A percentile compares a stretch with the other conserved stretches of the same genome.
These are phyloP conservation scores for Distichodus sexfasciatus DNA, from an alignment of 2,797 vertebrate species.

Conservation along the genomic window DNA sequence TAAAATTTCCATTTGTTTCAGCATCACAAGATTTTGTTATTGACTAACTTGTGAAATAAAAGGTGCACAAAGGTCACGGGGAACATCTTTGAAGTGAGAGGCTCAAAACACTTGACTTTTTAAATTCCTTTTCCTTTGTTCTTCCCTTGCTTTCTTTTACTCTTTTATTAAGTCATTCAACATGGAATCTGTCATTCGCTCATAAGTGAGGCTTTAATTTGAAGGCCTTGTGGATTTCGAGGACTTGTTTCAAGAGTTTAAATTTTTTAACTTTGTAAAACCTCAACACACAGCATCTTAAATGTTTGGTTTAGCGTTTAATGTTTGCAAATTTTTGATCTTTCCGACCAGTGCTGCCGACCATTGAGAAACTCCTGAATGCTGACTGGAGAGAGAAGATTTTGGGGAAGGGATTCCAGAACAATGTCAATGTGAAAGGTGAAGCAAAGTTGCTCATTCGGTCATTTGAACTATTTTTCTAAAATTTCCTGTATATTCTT, in stretches of 20 bases:
- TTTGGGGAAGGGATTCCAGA: constrained; percentile 76
- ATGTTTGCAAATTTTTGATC: neutral
- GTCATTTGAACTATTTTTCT: neutral
- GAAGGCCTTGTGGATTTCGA: neutral
- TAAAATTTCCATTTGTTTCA: constrained; percentile 12
- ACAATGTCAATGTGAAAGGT: constrained; percentile 89
- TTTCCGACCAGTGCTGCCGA: constrained; percentile 82
- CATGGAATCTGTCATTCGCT: neutral
- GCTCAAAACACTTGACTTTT: constrained; percentile 12
- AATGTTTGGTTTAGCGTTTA: neutral
- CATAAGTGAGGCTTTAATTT: neutral
- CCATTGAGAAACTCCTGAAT: constrained; percentile 92
- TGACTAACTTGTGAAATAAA: neutral
- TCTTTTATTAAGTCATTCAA: neutral
- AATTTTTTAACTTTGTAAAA: neutral
- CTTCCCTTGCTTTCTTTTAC: neutral
- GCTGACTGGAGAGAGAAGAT: constrained; percentile 90
- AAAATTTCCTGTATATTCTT: neutral
- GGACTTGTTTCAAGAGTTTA: too few species aligned
- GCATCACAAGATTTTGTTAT: neutral
- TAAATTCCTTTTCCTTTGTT: neutral
- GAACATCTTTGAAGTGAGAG: constrained; percentile 7
- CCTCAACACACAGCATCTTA: too few species aligned
- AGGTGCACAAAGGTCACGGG: neutral
- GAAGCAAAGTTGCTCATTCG: constrained; percentile 42